A percentile compares a stretch with the other conserved stretches of the same genome.
Conservation (phyloP, 1,140 invertebrate genomes). For the Drosophila sechellia region DNA sequence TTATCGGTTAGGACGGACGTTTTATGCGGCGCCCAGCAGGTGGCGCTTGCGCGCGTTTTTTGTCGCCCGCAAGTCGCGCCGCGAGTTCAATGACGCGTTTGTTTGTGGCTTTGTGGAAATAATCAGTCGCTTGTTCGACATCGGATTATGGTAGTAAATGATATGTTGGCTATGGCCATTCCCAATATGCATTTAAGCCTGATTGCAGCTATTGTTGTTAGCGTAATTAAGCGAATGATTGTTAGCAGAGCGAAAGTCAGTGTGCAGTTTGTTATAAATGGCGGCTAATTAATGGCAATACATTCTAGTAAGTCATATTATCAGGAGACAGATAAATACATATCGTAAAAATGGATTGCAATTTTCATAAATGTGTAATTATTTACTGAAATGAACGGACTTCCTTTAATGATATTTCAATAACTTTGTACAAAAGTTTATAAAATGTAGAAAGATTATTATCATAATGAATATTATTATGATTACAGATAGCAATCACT, state of each 20-base stretch:
- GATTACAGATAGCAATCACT: too few relatives aligned
- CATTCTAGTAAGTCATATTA: constrained; percentile 8
- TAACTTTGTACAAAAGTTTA: too few relatives aligned
- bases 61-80: constrained; percentile 34
- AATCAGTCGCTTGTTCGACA: constrained; percentile 34
- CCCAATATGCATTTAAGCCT: constrained; percentile 51
- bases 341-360: background rate
- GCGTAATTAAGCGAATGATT: constrained; percentile 43
- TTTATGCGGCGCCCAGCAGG: constrained; percentile 40
- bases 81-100: constrained; percentile 28
- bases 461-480: too few relatives aligned
- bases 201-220: constrained; percentile 61
- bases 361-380: background rate
- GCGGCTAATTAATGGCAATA: background rate
- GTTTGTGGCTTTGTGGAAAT: constrained; percentile 20
- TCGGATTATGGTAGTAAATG: constrained; percentile 54
- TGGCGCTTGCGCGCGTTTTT: constrained; percentile 50
- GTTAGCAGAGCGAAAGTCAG: constrained; percentile 46
- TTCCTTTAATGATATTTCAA: background rate
- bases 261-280: constrained; percentile 8
- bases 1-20: constrained; percentile 40
- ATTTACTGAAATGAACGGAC: background rate
- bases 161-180: constrained; percentile 46
- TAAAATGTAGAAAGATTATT: too few relatives aligned
- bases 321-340: background rate